phyloP scores from a whole-genome alignment of 1,140 invertebrate species.

The Pinna nobilis region DNA sequence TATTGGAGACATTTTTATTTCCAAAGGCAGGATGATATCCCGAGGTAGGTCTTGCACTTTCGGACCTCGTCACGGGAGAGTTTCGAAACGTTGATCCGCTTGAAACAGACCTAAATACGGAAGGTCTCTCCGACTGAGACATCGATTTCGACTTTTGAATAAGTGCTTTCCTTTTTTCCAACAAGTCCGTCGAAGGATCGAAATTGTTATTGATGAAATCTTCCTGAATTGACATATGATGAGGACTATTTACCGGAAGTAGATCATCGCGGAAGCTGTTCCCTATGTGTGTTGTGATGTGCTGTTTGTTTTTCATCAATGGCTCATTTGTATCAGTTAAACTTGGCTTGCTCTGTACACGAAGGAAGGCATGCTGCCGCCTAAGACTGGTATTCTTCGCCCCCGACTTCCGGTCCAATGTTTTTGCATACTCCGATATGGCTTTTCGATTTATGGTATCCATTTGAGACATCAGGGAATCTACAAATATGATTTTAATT shows the following conservation, averaged over 20 bases:
- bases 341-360: background rate
- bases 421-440: slow-evolving; percentile 6
- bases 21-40: no score
- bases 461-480: background rate
- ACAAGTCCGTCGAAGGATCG: background rate
- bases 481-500: slow-evolving; percentile 5
- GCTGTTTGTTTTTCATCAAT: background rate
- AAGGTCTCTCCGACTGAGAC: slow-evolving; percentile 7
- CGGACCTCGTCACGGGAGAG: slow-evolving; percentile 3
- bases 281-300: background rate
- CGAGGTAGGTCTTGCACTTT: no score
- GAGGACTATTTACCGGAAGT: background rate
- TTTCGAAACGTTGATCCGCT: slow-evolving; percentile 12
- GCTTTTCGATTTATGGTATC: slow-evolving; percentile 10
- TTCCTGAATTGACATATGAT: background rate
- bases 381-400: background rate
- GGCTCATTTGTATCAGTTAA: background rate
- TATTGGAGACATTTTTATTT: no score
- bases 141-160: slow-evolving; percentile 16
- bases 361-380: slow-evolving; percentile 9
- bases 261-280: background rate
- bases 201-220: slow-evolving; percentile 15
- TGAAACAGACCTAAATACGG: slow-evolving; percentile 3
- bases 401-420: background rate
- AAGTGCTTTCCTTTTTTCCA: slow-evolving; percentile 6